Evolutionary conservation across 2,888 invertebrate species (phyloP), one percentile per base, ranked within the genome.

Genomic region (Archaeoteleia sp.): DNA sequence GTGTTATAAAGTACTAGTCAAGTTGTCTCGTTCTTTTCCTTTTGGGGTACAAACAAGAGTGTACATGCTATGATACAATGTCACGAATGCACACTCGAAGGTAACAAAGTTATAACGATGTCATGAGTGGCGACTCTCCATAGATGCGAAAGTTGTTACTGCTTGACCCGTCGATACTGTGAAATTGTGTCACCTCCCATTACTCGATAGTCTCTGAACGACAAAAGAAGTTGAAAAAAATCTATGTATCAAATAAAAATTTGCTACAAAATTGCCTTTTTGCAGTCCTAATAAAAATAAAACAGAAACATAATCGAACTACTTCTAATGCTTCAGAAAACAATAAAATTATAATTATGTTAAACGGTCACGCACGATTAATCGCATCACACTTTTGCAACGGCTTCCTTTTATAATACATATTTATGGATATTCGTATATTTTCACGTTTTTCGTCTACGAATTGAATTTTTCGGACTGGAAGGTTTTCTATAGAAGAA

Each of bases 21-120:
- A 35, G 34, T 37, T 51, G 29, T 54, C 49, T 60, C 39, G 39
- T 61, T 45, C 12, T 25, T 3, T 45, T 46, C 15, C 27, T 46
- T 48, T 54, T 37, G 35, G 29, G 25, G 45, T 32, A 51, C 25
- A 40, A 48, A 49, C n/a, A 45, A 43, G 27, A 23, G 49, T 29
- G 42, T 30, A 27, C 12, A 8, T 15, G 48, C 14, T 58, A 39
- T 17, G 48, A 40, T 49, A 51, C 55, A 53, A 58, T 37, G 48
- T 49, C 60, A 61, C 61, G 55, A 62, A 40, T 57, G 67, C 45
- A 30, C 67, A 39, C 61, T 57, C 46, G 55, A 61, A 55, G 35
- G 51, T 45, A 51, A 42, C 46, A 61, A 67, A 67, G 61, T 67
- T 67, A 62, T 67, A 67, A 57, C 57, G 57, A 67, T 55, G 61